Base-by-base conservation (phyloP, 2,113 vertebrate species). In the Dicaeum eximium region DNA sequence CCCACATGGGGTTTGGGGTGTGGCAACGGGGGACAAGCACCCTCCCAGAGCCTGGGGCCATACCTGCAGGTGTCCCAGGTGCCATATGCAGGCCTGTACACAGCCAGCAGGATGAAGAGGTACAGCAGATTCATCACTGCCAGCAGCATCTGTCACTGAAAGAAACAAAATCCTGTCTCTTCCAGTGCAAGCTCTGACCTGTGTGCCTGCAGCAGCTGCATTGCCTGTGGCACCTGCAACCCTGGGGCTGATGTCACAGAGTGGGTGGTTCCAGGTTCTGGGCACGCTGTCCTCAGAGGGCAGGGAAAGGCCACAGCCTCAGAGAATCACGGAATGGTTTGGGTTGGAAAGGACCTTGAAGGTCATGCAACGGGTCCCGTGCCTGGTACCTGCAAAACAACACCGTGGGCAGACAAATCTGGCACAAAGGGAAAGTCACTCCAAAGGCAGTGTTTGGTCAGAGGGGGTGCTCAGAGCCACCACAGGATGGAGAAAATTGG, bases 91-190 rank as follows among this genome's bases (percentile, higher is more conserved):
- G 45, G 40, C n/a, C 40, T 13, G 67, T 53, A 78, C 14, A 25
- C 2, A 14, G 86, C 67, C 62, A 95, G 69, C 56, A 90, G 44
- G n/a, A 74, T 5, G 11, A 90, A 5, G 13, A 83, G 6, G 37
- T 11, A n/a, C 18, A 88, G 37, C 23, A 92, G 22, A 12, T 40
- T 15, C 73, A 74, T 90, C 25, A 4, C 67, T 62, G 54, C 71
- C 47, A 8, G 47, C 1, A 0, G 10, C 45, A n/a, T 1, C 15
- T 10, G 31, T 30, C 70, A 60, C 44, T 33, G 21, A 14, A 17
- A 44, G 44, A 20, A 28, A 22, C 30, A 24, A 5, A 57, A 47
- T 6, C 8, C 38, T 61, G 15, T 50, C 4, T 10, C 57, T 14
- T 30, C 9, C 66, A 28, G 45, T 3, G 33, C 37, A 50, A 53